A percentile compares a stretch with the other conserved stretches of the same genome.
Evolutionary conservation across 2,888 invertebrate genomes (phyloP).

Genomic region (Branchipolynoe longqiensis): DNA sequence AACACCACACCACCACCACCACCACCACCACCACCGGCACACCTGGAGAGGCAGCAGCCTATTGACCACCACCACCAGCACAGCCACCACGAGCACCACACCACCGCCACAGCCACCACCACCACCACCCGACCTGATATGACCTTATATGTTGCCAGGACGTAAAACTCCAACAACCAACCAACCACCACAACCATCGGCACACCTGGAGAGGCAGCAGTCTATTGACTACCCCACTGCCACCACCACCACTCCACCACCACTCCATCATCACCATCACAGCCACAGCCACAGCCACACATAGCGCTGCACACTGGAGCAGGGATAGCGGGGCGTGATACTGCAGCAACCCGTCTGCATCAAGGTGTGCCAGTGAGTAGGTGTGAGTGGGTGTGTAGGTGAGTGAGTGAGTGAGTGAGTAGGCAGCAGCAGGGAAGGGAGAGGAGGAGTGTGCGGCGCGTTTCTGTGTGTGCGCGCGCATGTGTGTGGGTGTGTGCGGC

Average conservation of each 20-base stretch:
- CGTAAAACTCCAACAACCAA: too few relatives aligned
- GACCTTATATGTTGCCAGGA: background rate
- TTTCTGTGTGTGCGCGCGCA: too few relatives aligned
- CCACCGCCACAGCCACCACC: background rate
- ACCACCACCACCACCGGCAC: background rate
- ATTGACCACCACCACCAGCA: background rate
- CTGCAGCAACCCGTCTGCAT: too few relatives aligned
- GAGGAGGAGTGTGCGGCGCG: too few relatives aligned
- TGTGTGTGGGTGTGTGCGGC: too few relatives aligned
- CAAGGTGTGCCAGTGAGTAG: background rate
- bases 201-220: background rate
- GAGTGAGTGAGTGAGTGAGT: background rate
- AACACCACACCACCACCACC: conserved; percentile 6
- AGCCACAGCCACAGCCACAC: background rate
- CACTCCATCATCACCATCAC: background rate
- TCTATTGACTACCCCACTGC: background rate
- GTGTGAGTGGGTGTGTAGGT: background rate
- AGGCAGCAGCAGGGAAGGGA: too few relatives aligned
- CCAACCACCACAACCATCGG: too few relatives aligned
- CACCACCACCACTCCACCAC: background rate
- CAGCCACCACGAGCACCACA: background rate
- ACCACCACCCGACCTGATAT: background rate
- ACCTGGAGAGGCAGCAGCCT: background rate
- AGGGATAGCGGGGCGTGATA: too few relatives aligned
- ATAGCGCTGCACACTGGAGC: background rate